phyloP scores from a whole-genome alignment of 2,797 vertebrate genomes.

The Acridotheres tristis region DNA sequence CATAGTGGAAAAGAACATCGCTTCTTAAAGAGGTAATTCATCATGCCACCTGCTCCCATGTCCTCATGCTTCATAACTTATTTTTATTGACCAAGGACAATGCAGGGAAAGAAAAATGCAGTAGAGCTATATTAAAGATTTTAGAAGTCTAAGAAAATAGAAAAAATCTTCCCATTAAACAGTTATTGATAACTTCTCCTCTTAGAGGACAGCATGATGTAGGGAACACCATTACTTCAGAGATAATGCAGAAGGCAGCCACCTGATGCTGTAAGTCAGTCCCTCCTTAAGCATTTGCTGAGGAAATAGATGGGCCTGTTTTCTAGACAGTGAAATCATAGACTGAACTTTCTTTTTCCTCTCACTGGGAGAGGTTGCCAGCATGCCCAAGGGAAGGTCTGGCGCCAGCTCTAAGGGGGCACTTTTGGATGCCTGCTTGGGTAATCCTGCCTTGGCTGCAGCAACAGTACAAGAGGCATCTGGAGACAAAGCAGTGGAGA shows the following conservation, averaged over 20 bases:
- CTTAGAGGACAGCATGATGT: background rate
- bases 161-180: conserved; percentile 10
- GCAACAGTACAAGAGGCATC: fast-evolving
- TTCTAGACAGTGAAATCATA: background rate
- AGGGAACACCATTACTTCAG: background rate
- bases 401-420: background rate
- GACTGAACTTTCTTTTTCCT: background rate
- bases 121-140: conserved; percentile 25
- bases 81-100: conserved; percentile 62
- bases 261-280: background rate
- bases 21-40: conserved; percentile 30
- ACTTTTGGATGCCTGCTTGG: background rate
- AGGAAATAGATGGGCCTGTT: background rate
- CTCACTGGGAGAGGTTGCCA: background rate
- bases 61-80: conserved; percentile 22
- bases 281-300: background rate
- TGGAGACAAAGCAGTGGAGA: background rate
- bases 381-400: background rate
- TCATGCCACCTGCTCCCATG: conserved; percentile 2
- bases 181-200: conserved; percentile 44
- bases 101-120: conserved; percentile 2
- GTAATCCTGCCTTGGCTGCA: background rate
- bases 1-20: background rate
- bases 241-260: background rate
- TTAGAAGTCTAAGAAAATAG: background rate